Evolutionary conservation across 2,797 vertebrate genomes (phyloP).

Genomic region (Balearica regulorum): DNA sequence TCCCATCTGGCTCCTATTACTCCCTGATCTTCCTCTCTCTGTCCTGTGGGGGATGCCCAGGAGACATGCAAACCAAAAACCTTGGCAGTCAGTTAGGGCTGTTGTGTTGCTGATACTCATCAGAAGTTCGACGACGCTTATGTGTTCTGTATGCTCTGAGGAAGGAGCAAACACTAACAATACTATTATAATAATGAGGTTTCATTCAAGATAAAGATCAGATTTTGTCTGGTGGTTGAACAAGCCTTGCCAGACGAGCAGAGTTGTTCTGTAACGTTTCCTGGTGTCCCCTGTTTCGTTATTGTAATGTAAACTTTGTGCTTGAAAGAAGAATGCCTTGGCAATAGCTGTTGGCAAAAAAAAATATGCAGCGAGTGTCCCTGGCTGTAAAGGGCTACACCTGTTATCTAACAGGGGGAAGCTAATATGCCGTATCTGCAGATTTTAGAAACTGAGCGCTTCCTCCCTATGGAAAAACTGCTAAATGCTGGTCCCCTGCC

Average conservation of each 20-base stretch:
- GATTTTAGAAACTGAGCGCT: slow-evolving; percentile 62
- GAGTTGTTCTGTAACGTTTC: neutral
- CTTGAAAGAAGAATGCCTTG: neutral
- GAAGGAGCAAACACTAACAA: neutral
- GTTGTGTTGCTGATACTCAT: neutral
- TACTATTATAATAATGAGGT: neutral
- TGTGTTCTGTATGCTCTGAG: neutral
- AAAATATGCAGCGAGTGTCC: neutral
- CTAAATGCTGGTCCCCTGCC: slow-evolving; percentile 22
- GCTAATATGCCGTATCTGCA: neutral
- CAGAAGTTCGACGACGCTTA: neutral
- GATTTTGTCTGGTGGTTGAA: neutral
- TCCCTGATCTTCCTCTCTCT: neutral
- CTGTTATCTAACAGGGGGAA: slow-evolving; percentile 10
- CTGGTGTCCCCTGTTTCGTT: neutral
- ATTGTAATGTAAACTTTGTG: neutral
- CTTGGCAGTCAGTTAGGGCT: neutral
- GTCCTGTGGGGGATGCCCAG: neutral
- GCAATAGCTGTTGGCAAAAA: neutral
- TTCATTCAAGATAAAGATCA: slow-evolving; percentile 22
- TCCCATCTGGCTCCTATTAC: neutral
- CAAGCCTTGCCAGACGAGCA: neutral
- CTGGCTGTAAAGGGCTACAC: slow-evolving; percentile 30
- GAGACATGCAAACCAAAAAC: neutral
- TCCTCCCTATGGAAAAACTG: slow-evolving; percentile 64